These are phyloP conservation scores for Dendrophyllia cribrosa DNA, from an alignment of 64 coral and sea anemone genomes.

Conservation along the genomic window DNA sequence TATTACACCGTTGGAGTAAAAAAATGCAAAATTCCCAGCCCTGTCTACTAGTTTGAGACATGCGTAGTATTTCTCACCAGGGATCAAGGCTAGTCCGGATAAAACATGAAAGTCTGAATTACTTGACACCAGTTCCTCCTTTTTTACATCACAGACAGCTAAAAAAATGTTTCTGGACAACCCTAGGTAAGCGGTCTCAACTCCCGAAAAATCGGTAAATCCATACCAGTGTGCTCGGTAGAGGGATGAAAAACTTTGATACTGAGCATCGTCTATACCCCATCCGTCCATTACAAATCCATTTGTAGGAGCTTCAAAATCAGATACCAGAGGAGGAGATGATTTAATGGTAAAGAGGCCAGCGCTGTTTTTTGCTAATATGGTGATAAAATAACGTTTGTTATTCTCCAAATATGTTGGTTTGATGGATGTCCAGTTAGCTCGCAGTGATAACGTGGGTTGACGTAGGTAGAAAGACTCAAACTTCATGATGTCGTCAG, in stretches of 20 bases:
- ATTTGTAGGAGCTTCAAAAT: conserved; percentile 76
- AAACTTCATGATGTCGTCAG: conserved; percentile 73
- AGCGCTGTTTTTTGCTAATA: conserved; percentile 68
- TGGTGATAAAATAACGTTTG: conserved; percentile 82
- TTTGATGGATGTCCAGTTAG: conserved; percentile 75
- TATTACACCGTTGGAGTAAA: conserved; percentile 82
- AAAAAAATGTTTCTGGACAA: conserved; percentile 45
- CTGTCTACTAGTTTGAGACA: conserved; percentile 84
- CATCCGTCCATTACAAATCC: conserved; percentile 85
- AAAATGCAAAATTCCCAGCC: conserved; percentile 75
- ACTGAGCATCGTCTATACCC: conserved; percentile 73
- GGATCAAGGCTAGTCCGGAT: conserved; percentile 61
- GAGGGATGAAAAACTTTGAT: conserved; percentile 74
- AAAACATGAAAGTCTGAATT: conserved; percentile 62
- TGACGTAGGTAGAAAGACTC: conserved; percentile 18
- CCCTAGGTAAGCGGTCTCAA: conserved; percentile 64
- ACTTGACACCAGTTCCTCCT: conserved; percentile 50
- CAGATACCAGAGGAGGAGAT: conserved; percentile 72
- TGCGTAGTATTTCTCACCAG: conserved; percentile 83
- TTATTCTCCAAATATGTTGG: conserved; percentile 54
- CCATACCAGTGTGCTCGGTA: conserved; percentile 94
- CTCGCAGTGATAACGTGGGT: conserved; percentile 26
- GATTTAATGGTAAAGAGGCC: conserved; percentile 66
- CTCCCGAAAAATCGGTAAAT: conserved; percentile 84
- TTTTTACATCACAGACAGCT: conserved; percentile 59